Conservation (phyloP, 1,140 invertebrate species). For the Hydropsyche tenuis region DNA sequence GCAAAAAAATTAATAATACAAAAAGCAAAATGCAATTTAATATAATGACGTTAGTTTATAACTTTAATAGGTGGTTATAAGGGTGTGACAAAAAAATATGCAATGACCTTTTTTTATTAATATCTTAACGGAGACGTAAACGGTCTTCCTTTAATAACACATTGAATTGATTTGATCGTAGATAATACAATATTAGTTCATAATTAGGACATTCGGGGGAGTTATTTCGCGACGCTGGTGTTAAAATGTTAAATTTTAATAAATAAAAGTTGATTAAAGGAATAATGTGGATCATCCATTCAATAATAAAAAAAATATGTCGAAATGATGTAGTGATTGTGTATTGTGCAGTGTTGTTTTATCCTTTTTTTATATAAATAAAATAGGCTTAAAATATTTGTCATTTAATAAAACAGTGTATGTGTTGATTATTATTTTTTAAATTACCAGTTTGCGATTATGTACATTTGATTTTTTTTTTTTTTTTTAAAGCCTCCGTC, state of each 20-base stretch:
- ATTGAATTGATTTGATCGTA: slow-evolving; percentile 30
- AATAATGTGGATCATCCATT: slow-evolving; percentile 14
- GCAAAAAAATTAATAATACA: background rate
- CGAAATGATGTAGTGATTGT: slow-evolving; percentile 49
- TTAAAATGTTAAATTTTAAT: slow-evolving; percentile 36
- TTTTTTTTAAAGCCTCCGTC: too few species aligned
- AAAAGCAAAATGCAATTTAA: too few species aligned
- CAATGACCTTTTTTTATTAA: background rate
- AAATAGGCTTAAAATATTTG: too few species aligned
- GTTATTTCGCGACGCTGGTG: slow-evolving; percentile 33
- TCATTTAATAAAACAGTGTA: too few species aligned
- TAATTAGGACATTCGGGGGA: slow-evolving; percentile 41
- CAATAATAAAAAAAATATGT: slow-evolving; percentile 23
- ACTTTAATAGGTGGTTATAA: too few species aligned
- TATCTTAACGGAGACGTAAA: background rate
- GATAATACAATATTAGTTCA: slow-evolving; percentile 40
- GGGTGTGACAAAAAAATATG: background rate
- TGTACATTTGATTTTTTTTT: too few species aligned
- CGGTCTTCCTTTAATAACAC: background rate
- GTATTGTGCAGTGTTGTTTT: slow-evolving; percentile 50
- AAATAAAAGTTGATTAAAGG: slow-evolving; percentile 32
- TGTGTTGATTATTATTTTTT: too few species aligned
- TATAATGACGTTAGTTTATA: too few species aligned
- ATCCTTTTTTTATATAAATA: slow-evolving; percentile 16
- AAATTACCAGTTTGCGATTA: too few species aligned